Percentiles rank a stretch among this genome's conserved stretches.
These are phyloP conservation scores for Calameuta idolon DNA, from an alignment of 2,888 invertebrate species.

Conservation along the genomic window DNA sequence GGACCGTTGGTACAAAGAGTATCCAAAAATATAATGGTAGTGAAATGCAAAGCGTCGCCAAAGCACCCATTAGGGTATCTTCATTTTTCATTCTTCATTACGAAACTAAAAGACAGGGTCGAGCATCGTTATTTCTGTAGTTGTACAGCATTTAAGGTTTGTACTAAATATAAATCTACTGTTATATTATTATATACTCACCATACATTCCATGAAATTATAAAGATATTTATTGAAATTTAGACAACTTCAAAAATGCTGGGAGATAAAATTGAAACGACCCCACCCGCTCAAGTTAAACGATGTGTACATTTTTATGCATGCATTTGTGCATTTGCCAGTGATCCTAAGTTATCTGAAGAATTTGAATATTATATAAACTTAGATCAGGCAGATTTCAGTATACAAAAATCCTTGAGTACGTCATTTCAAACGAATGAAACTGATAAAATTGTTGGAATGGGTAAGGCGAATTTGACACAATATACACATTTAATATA, in stretches of 20 bases:
- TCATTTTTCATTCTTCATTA: slow-evolving; percentile 74
- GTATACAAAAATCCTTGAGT: slow-evolving; percentile 44
- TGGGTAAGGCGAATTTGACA: slow-evolving; percentile 45
- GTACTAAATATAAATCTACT: slow-evolving; percentile 2
- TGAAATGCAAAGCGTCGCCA: slow-evolving; percentile 75
- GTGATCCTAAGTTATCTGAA: slow-evolving; percentile 72
- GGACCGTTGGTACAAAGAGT: slow-evolving; percentile 77
- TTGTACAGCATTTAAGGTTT: slow-evolving; percentile 71
- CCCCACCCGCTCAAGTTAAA: slow-evolving; percentile 44
- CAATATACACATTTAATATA: not conserved
- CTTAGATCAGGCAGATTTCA: slow-evolving; percentile 63
- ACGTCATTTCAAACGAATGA: slow-evolving; percentile 46
- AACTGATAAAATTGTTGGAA: slow-evolving; percentile 56
- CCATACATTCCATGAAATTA: slow-evolving; percentile 15
- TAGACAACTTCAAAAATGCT: slow-evolving; percentile 42
- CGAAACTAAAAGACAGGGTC: slow-evolving; percentile 67
- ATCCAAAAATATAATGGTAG: slow-evolving; percentile 78
- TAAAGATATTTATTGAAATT: slow-evolving; percentile 24
- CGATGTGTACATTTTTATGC: slow-evolving; percentile 79
- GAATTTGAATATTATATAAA: slow-evolving; percentile 75
- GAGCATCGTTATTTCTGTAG: slow-evolving; percentile 73
- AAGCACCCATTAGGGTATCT: slow-evolving; percentile 79
- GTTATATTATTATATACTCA: slow-evolving; percentile 18
- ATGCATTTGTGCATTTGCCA: slow-evolving; percentile 78
- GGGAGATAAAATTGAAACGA: slow-evolving; percentile 47